phyloP scores from a whole-genome alignment of 53 echinoderm and acorn worm genomes.

The Mesocentrotus franciscanus region DNA sequence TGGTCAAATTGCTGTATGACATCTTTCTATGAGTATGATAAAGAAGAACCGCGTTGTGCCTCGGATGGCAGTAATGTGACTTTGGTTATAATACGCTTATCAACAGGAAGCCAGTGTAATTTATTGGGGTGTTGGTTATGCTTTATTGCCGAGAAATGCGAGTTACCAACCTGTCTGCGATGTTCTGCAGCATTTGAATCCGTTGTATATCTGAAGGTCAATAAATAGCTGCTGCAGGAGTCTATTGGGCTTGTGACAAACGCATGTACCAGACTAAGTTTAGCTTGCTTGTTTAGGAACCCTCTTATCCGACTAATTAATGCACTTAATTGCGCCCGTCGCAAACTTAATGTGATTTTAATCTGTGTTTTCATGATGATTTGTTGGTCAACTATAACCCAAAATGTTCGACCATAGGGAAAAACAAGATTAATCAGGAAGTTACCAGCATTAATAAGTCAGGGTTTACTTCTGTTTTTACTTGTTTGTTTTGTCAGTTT shows the following conservation, averaged over 20 bases:
- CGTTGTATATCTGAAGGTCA: not conserved
- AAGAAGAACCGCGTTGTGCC: not conserved
- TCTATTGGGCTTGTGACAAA: conserved; percentile 16
- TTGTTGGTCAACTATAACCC: not conserved
- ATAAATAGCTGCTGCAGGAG: not conserved
- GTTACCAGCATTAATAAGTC: too few species aligned
- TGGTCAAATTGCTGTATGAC: too few species aligned
- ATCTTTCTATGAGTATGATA: not conserved
- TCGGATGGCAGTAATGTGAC: not conserved
- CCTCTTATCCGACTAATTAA: not conserved
- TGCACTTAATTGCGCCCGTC: not conserved
- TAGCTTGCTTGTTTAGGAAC: not conserved
- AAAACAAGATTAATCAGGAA: too few species aligned
- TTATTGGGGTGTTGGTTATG: not conserved
- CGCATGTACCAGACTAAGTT: not conserved
- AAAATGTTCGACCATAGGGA: too few species aligned
- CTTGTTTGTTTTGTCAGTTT: not conserved
- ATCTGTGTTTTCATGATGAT: not conserved
- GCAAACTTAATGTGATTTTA: not conserved
- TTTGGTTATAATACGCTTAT: too few species aligned
- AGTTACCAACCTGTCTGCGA: not conserved
- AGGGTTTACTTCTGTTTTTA: not conserved
- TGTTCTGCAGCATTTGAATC: not conserved
- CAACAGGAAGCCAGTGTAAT: not conserved
- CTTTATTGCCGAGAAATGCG: not conserved